These are phyloP conservation scores for Plebejus melissa DNA, from an alignment of 2,888 invertebrate genomes.

Conservation along the genomic window DNA sequence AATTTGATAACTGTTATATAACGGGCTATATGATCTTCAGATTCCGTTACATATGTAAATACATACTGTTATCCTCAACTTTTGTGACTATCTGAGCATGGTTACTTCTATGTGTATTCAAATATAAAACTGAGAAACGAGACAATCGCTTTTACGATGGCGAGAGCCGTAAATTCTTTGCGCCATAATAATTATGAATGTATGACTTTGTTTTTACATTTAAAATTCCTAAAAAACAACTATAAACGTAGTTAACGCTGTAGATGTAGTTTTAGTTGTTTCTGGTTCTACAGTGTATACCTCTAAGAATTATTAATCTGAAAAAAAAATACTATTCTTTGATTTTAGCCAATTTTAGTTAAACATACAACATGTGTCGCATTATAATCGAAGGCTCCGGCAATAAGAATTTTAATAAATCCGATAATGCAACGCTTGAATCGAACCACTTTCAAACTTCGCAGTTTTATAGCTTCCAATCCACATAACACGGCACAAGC, in stretches of 20 bases:
- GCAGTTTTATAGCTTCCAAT: slow-evolving; percentile 10
- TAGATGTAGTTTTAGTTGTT: background rate
- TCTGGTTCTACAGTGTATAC: background rate
- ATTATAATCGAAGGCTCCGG: background rate
- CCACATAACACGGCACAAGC: slow-evolving; percentile 20
- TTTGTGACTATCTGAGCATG: slow-evolving; percentile 22
- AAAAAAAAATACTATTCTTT: background rate
- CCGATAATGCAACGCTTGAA: background rate
- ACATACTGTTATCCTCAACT: slow-evolving; percentile 8
- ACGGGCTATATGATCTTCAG: background rate
- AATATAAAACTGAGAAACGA: slow-evolving; percentile 4
- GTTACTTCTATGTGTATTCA: slow-evolving; percentile 23
- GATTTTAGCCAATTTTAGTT: too few relatives aligned
- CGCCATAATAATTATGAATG: too few relatives aligned
- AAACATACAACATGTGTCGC: background rate
- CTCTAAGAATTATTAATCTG: background rate
- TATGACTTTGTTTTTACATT: too few relatives aligned
- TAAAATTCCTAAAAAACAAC: too few relatives aligned
- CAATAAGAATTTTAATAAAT: background rate
- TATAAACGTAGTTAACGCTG: too few relatives aligned
- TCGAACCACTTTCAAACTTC: background rate
- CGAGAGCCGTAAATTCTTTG: background rate
- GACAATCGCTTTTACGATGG: background rate
- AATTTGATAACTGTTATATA: slow-evolving; percentile 21
- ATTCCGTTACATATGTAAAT: slow-evolving; percentile 18